Evolutionary conservation across 64 coral and sea anemone genomes (phyloP).

Genomic region (Montipora foliosa): DNA sequence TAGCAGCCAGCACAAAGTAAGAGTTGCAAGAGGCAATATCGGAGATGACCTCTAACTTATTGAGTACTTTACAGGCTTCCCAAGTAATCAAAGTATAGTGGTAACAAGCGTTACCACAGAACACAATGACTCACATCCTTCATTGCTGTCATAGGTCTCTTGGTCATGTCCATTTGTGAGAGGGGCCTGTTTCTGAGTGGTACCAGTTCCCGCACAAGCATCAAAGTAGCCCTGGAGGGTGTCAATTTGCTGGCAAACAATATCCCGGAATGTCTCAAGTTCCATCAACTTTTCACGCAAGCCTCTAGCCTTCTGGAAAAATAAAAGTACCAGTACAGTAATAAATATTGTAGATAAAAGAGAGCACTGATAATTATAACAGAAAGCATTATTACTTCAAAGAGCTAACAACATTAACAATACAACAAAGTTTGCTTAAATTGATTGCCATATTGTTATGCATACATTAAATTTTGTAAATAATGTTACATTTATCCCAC

Average conservation of each 20-base stretch:
- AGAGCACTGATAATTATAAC: too few relatives aligned
- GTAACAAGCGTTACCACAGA: background rate
- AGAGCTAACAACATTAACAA: too few relatives aligned
- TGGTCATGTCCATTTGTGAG: slow-evolving; percentile 52
- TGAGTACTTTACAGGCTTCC: too few relatives aligned
- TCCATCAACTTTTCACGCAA: slow-evolving; percentile 97
- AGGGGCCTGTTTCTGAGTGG: slow-evolving; percentile 29
- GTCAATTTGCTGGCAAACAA: slow-evolving; percentile 97
- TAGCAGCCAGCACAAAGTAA: too few relatives aligned
- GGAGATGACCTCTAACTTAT: too few relatives aligned
- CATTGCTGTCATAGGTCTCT: slow-evolving; percentile 84
- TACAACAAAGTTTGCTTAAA: too few relatives aligned
- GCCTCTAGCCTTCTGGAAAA: slow-evolving; percentile 85
- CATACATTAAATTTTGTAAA: too few relatives aligned
- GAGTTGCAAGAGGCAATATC: too few relatives aligned
- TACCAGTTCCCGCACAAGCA: slow-evolving; percentile 82
- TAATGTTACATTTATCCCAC: too few relatives aligned
- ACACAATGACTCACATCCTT: slow-evolving; percentile 46
- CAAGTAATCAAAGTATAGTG: too few relatives aligned
- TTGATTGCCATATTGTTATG: too few relatives aligned
- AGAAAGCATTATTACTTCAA: too few relatives aligned
- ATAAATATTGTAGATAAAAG: background rate
- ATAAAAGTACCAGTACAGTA: background rate
- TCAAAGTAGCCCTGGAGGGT: slow-evolving; percentile 97
- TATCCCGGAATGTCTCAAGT: slow-evolving; percentile 95